Conservation (phyloP, 2,113 vertebrate genomes). For the Dolichallabes microphthalmus region DNA sequence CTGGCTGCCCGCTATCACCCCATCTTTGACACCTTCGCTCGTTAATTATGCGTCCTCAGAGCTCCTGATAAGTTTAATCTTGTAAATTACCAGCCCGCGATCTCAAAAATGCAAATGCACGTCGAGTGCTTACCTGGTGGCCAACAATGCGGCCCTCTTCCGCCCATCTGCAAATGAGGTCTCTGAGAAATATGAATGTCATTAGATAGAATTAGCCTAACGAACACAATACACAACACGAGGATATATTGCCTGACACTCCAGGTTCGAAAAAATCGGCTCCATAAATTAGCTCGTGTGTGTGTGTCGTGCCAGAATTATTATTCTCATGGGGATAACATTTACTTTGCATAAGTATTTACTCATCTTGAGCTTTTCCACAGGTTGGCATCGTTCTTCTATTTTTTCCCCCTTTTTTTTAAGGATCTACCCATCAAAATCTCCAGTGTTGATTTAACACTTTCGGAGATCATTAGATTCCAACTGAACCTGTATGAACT, state of each 20-base stretch:
- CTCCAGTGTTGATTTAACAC: too few relatives aligned
- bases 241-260: slow-evolving; percentile 75
- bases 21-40: slow-evolving; percentile 56
- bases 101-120: slow-evolving; percentile 72
- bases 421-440: too few relatives aligned
- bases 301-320: not conserved
- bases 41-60: slow-evolving; percentile 73
- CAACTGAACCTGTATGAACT: too few relatives aligned
- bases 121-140: slow-evolving; percentile 48
- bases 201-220: slow-evolving; percentile 74
- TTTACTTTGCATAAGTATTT: slow-evolving; percentile 4
- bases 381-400: not conserved
- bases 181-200: slow-evolving; percentile 73
- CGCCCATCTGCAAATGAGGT: slow-evolving; percentile 75
- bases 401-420: not conserved
- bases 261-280: slow-evolving; percentile 61
- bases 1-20: slow-evolving; percentile 53
- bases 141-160: slow-evolving; percentile 47
- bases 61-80: slow-evolving; percentile 79
- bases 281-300: slow-evolving; percentile 66
- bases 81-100: slow-evolving; percentile 71
- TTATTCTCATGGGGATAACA: not conserved
- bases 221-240: slow-evolving; percentile 72
- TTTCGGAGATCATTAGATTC: too few relatives aligned
- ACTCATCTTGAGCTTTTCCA: not conserved